phyloP scores from a whole-genome alignment of 1,140 invertebrate species.

The Cydia splendana region DNA sequence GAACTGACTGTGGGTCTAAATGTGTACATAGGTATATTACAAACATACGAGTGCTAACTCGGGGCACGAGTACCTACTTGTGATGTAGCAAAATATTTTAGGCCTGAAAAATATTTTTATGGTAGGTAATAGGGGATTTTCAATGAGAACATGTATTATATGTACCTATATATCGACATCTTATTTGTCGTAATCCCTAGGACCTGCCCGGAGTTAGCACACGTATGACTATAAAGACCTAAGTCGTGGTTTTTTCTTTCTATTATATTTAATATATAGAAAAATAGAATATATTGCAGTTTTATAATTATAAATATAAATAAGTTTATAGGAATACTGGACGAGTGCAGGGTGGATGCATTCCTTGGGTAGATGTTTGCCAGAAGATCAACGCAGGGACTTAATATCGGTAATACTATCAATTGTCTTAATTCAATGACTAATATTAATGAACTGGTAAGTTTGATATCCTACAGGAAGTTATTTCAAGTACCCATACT shows the following conservation, averaged over 20 bases:
- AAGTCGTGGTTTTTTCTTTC: not conserved
- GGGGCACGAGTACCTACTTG: too few species aligned
- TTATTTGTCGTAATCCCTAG: too few species aligned
- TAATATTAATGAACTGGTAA: not conserved
- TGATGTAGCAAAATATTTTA: too few species aligned
- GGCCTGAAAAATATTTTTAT: too few species aligned
- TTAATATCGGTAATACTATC: not conserved
- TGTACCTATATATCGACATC: too few species aligned
- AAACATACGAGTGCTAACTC: too few species aligned
- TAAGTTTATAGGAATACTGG: not conserved
- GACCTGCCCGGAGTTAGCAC: too few species aligned
- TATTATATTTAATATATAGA: not conserved
- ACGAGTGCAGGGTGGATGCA: constrained; percentile 1
- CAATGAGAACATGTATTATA: too few species aligned
- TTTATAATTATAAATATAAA: not conserved
- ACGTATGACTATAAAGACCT: not conserved
- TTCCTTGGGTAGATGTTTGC: not conserved
- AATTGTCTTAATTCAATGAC: not conserved
- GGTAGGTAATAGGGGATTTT: too few species aligned
- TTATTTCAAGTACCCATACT: too few species aligned
- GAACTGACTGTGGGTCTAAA: not conserved
- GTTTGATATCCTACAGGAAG: too few species aligned
- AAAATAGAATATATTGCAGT: not conserved
- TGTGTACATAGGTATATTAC: not conserved
- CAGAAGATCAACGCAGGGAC: not conserved